Percentiles rank a stretch among this genome's conserved stretches.
Conservation (phyloP, 2,113 vertebrate species). For the Onychorhynchus coronatus region DNA sequence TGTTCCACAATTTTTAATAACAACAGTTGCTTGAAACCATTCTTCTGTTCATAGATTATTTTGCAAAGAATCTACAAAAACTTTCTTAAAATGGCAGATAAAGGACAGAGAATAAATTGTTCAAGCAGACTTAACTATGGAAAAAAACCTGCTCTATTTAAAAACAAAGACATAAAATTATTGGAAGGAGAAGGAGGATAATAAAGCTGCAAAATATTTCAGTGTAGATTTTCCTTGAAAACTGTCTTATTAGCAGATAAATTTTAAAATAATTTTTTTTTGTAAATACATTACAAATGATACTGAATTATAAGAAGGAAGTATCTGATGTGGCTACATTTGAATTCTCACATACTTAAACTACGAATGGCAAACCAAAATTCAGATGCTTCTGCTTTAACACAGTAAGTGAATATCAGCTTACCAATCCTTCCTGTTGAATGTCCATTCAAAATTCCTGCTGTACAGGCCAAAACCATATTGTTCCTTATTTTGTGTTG, state of each 20-base stretch:
- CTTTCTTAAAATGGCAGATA: background rate
- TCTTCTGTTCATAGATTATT: background rate
- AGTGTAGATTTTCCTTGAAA: background rate
- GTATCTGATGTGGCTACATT: background rate
- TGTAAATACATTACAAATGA: background rate
- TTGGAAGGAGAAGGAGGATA: background rate
- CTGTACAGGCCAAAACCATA: background rate
- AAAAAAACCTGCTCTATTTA: background rate
- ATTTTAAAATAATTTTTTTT: background rate
- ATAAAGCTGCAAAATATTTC: background rate
- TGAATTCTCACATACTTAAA: background rate
- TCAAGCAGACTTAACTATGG: background rate
- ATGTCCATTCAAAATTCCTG: background rate
- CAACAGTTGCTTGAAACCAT: background rate
- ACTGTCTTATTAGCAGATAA: background rate
- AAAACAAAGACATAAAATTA: background rate
- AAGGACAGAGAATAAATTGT: background rate
- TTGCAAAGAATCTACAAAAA: background rate
- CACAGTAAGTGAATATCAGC: background rate
- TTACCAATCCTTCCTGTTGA: background rate
- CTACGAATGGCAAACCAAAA: background rate
- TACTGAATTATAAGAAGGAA: background rate
- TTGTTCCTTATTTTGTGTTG: background rate
- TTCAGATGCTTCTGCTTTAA: background rate
- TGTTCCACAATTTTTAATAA: background rate